Evolutionary conservation across 1,140 invertebrate genomes (phyloP).

Genomic region (Microplitis demolitor): DNA sequence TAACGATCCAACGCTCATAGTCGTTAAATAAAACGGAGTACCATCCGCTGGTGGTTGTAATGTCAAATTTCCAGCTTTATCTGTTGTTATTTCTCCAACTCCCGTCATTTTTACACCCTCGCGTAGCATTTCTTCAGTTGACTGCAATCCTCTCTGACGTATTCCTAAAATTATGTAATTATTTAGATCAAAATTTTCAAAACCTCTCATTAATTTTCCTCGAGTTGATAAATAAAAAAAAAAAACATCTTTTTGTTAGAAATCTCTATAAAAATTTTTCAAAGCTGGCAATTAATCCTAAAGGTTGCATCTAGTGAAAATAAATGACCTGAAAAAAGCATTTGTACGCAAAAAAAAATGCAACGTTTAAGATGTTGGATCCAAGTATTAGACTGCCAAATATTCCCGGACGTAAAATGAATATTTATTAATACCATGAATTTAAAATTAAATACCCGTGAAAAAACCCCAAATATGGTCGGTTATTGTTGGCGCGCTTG

Average conservation of each 20-base stretch:
- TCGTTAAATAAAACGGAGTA: slow-evolving; percentile 74
- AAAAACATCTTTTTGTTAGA: no score
- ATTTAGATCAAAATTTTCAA: no score
- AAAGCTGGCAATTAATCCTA: no score
- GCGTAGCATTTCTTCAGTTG: slow-evolving; percentile 78
- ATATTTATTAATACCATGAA: neutral
- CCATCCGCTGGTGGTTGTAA: slow-evolving; percentile 72
- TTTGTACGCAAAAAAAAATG: no score
- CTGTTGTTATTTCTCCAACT: slow-evolving; percentile 69
- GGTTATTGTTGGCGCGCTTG: slow-evolving; percentile 70
- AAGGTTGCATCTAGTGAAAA: no score
- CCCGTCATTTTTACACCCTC: slow-evolving; percentile 77
- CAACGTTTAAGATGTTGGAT: no score
- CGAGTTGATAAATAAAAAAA: no score
- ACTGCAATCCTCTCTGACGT: slow-evolving; percentile 75
- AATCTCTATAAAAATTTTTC: no score
- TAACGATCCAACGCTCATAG: slow-evolving; percentile 69
- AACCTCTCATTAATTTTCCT: no score
- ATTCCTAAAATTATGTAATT: slow-evolving; percentile 50
- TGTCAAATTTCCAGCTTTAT: slow-evolving; percentile 63
- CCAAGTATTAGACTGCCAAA: no score
- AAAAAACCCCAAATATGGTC: slow-evolving; percentile 83
- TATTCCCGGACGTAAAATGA: neutral
- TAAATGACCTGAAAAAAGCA: no score
- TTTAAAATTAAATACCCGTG: slow-evolving; percentile 58